Evolutionary conservation across 2,888 invertebrate species (phyloP).

Genomic region (Sclerodermus sp.): DNA sequence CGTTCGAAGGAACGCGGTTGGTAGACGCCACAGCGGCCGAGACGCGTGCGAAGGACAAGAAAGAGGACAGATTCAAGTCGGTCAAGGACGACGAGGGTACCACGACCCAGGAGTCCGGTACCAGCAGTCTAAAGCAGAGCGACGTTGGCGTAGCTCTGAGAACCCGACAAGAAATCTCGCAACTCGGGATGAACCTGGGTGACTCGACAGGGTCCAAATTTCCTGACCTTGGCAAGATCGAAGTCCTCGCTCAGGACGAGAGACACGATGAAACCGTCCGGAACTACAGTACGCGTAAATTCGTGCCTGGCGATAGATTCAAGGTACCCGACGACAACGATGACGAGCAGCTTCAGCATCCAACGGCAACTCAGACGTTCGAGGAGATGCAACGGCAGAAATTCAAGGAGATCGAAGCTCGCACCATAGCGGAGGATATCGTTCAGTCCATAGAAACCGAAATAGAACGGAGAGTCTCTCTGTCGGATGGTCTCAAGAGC

Average conservation of each 20-base stretch:
- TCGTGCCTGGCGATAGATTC: constrained; percentile 22
- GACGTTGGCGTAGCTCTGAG: constrained; percentile 39
- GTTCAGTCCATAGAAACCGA: constrained; percentile 49
- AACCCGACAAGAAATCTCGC: constrained; percentile 34
- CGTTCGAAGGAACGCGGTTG: constrained; percentile 36
- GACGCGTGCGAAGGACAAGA: constrained; percentile 29
- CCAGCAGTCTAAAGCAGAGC: constrained; percentile 31
- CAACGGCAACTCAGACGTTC: constrained; percentile 10
- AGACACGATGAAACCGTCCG: constrained; percentile 31
- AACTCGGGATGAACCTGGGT: neutral
- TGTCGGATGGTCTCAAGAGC: constrained; percentile 20
- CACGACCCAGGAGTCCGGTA: constrained; percentile 32
- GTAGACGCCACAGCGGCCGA: constrained; percentile 43
- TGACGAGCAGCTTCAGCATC: too few species aligned
- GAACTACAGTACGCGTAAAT: constrained; percentile 24
- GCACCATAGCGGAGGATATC: constrained; percentile 44
- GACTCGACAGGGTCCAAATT: too few species aligned
- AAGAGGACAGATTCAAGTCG: constrained; percentile 30
- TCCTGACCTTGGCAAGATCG: constrained; percentile 21
- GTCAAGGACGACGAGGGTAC: constrained; percentile 40
- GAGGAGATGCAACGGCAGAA: constrained; percentile 26
- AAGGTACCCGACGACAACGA: constrained; percentile 4
- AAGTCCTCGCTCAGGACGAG: constrained; percentile 31
- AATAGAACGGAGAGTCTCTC: constrained; percentile 36
- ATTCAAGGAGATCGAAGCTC: constrained; percentile 34